Percentiles rank a stretch among this genome's conserved stretches.
Conservation (phyloP, 37 sponge, comb jelly and placozoan genomes). For the Dysidea cf. avara region DNA sequence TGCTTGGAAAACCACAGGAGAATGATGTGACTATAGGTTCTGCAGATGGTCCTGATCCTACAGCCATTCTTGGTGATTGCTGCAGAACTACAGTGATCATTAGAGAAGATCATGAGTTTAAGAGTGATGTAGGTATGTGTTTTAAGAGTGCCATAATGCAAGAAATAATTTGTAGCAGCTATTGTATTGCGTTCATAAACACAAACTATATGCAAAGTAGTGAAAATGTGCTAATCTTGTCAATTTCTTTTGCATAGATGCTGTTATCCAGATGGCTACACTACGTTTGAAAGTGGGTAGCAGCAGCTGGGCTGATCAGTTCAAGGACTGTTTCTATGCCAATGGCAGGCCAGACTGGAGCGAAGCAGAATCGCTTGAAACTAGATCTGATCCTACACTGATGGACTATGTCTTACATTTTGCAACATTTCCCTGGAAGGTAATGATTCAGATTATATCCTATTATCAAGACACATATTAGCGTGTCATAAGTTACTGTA, state of each 20-base stretch:
- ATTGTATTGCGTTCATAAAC: too few relatives aligned
- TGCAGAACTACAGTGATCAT: slow-evolving; percentile 11
- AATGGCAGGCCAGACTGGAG: slow-evolving; percentile 17
- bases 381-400: slow-evolving; percentile 1
- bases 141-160: too few relatives aligned
- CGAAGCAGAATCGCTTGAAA: slow-evolving; percentile 1
- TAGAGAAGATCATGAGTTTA: slow-evolving; percentile 22
- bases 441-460: too few relatives aligned
- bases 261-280: neutral
- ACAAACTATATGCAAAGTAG: too few relatives aligned
- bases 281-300: slow-evolving; percentile 17
- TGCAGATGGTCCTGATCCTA: neutral
- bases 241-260: neutral
- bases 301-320: slow-evolving; percentile 20
- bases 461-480: too few relatives aligned
- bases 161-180: too few relatives aligned
- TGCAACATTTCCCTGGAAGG: slow-evolving; percentile 18
- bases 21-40: neutral
- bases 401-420: slow-evolving; percentile 25
- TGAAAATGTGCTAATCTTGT: neutral
- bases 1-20: neutral
- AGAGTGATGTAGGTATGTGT: slow-evolving; percentile 9
- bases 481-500: too few relatives aligned
- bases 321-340: slow-evolving; percentile 8
- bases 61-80: slow-evolving; percentile 12